Base-by-base conservation (phyloP, 2,888 invertebrate genomes). In the Coenonympha arcania region DNA sequence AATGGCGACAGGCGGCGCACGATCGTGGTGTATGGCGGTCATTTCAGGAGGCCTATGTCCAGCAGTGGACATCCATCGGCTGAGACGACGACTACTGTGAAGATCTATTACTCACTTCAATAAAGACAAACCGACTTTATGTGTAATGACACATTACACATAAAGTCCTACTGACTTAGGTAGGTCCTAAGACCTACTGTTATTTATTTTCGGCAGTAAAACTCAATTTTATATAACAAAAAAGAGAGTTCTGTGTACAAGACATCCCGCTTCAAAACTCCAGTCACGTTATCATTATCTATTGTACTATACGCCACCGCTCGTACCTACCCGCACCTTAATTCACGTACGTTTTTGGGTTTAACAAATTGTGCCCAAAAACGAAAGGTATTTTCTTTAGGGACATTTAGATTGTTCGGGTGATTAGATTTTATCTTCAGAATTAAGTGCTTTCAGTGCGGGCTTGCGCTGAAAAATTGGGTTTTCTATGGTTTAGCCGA, bases 401-500 rank as follows among this genome's bases (percentile, higher is more conserved):
- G 40, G 52, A 55, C 46, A 50, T 52, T 50, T 49, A 50, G 45
- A 50, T 50, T 45, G 41, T 46, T 31, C 45, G 41, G 42, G 43
- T 47, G 52, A 52, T 55, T 43, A 52, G 55, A 55, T 55, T 46
- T 49, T 55, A 52, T 55, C 49, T 37, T 40, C 30, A 44, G 50
- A 55, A 55, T 55, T 52, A 52, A 52, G 55, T 43, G 55, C 52
- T 52, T 47, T 52, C 53, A 46, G 42, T 54, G 47, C 24, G 47
- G 47, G 33, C 34, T 44, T 28, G 47, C 39, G 37, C 39, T 20
- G 50, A 54, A 54, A 54, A 54, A 54, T 50, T 44, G 44, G 18
- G 8, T 15, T 39, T 22, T 5, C 22, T 24, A n/a, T 36, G 19
- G 19, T 20, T 34, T 34, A n/a, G 9, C 16, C 20, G 13, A 9